These are phyloP conservation scores for Trinorchestia longiramus DNA, from an alignment of 1,140 invertebrate genomes.

Conservation along the genomic window DNA sequence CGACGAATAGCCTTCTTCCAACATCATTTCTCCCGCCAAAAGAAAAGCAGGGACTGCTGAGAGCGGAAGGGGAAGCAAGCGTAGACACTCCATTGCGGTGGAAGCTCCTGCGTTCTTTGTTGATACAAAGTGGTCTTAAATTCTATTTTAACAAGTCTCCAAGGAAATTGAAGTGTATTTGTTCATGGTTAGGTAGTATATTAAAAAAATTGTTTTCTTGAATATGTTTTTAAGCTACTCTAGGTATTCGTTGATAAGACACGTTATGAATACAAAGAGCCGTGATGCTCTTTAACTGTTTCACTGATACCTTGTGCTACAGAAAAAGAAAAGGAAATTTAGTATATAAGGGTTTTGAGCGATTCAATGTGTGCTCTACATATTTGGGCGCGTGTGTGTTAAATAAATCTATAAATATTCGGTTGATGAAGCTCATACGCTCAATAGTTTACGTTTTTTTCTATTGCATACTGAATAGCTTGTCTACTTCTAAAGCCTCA, in stretches of 20 bases:
- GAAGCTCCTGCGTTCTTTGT: background rate
- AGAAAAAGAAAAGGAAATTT: background rate
- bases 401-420: background rate
- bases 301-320: background rate
- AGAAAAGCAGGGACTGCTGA: background rate
- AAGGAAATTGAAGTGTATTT: background rate
- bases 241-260: background rate
- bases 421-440: background rate
- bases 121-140: background rate
- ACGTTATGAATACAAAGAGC: too few relatives aligned
- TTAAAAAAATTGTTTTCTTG: background rate
- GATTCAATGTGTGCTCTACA: background rate
- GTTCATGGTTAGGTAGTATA: too few relatives aligned
- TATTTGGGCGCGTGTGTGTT: too few relatives aligned
- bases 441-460: background rate
- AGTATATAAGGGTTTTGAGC: too few relatives aligned
- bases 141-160: background rate
- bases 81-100: background rate
- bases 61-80: slow-evolving; percentile 30
- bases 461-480: background rate
- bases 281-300: background rate
- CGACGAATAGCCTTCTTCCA: background rate
- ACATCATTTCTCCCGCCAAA: background rate
- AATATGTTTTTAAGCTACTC: background rate
- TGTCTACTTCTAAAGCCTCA: background rate